Percentiles rank a stretch among this genome's conserved stretches.
phyloP scores from a whole-genome alignment of 2,113 vertebrate genomes.

The Barnardius zonarius region DNA sequence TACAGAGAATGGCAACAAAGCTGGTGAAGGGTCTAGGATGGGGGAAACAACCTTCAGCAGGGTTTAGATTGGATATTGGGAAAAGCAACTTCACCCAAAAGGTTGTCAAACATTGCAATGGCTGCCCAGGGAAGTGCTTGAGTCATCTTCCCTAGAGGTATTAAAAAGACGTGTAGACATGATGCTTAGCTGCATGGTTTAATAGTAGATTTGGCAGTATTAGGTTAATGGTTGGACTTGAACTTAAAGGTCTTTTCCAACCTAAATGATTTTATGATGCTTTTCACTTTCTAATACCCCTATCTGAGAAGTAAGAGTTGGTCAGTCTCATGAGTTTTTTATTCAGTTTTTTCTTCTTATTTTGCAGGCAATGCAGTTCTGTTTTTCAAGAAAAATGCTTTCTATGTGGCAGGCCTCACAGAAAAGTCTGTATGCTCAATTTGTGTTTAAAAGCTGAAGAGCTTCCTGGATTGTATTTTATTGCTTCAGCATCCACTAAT shows the following conservation, averaged over 20 bases:
- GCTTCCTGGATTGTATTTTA: neutral
- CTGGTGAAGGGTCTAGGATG: neutral
- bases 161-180: neutral
- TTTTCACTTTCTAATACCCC: neutral
- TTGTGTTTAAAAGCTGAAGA: neutral
- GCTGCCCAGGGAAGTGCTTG: neutral
- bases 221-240: neutral
- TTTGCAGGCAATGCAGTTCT: neutral
- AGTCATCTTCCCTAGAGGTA: neutral
- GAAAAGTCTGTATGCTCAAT: neutral
- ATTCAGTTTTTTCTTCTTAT: neutral
- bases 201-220: neutral
- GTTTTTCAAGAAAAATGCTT: neutral
- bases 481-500: neutral
- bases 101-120: neutral
- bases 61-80: neutral
- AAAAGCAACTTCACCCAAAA: neutral
- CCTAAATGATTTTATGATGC: neutral
- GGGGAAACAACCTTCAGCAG: neutral
- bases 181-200: neutral
- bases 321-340: neutral
- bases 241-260: neutral
- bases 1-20: neutral
- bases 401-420: accelerated
- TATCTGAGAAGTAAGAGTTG: neutral